Evolutionary conservation across 23 tunicate genomes (phyloP), one percentile per base, ranked within the genome.

Genomic region (Halocynthia roretzi): DNA sequence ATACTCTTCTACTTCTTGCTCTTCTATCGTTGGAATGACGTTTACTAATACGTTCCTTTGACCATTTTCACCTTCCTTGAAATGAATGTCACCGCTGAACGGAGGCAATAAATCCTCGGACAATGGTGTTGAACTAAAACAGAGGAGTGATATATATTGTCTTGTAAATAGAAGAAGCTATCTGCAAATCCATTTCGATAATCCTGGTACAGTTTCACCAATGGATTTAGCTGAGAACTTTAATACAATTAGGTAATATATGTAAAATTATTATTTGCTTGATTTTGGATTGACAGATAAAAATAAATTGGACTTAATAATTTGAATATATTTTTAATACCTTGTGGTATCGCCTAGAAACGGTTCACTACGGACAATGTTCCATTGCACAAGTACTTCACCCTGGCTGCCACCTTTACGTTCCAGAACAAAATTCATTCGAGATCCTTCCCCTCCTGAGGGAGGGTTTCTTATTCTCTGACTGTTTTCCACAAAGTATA

Each of bases 1-100:
- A 70, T 71, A 70, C 52, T 90, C 96, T 58, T 90, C 83, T 49
- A 64, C 70, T 70, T 90, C 96, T 62, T 90, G 83, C 4, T 51
- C 80, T 7, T 40, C 80, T 18, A 53, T 51, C 23, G 85, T 18
- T 12, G 96, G 85, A 15, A 84, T 61, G 7, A 90, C 14, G 19
- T 66, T 68, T 22, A 90, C 72, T 18, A 68, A 31, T 10, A 84
- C 80, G 53, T 80, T 80, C 44, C 67, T 62, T 50, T 64, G 70
- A 53, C 83, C 89, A 6, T 80, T 80, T 51, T 84, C 80, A 6
- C 75, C 82, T 7, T 80, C 83, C 20, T 50, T 68, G 71, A 90
- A 90, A 51, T 51, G 19, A 53, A 84, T 80, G 11, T 50, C 48
- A 10, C 96, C 96, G 19, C 62, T 51, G 48, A 53, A 14, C 21